Base-by-base conservation (phyloP, 2,797 vertebrate genomes). In the Eurystomus glaucurus region DNA sequence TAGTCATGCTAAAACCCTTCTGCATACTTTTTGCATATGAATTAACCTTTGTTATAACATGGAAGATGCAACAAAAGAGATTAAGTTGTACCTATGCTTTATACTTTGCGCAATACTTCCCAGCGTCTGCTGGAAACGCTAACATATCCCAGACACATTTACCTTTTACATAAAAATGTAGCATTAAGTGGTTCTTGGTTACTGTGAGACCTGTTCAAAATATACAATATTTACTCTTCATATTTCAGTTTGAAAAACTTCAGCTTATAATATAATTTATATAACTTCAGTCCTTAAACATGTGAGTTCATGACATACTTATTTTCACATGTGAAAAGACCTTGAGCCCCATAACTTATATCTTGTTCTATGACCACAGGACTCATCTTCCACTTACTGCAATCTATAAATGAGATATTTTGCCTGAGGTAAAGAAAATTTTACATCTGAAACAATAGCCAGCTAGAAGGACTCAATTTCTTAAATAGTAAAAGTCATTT, bases 401-500 rank as follows among this genome's bases (percentile, higher is more conserved):
- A 60, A 37, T 62, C n/a, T 50, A 37, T 31, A 82, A 94, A 82
- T 69, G 39, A 83, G 55, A 64, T 41, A 45, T 60, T 77, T 94
- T 85, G 39, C 68, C 60, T 71, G 22, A 43, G 29, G 68, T 55
- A 39, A 70, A 74, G 52, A 74, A 70, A 87, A 71, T 62, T 35
- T 88, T 92, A 48, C 1, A 0, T 89, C 41, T 83, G 87, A 77
- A 93, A 91, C 76, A 10, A 64, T 43, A 91, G 46, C 23, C 5
- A 3, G 25, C 26, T 61, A 64, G 52, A 71, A 75, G 46, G 39
- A 57, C 25, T 90, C 14, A 0, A 37, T 83, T 91, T 93, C 52
- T 88, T 85, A 90, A 96, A 83, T 10, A 85, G 23, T 45, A 60
- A 25, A 89, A 95, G 37, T 95, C 64, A 83, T 71, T 71, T 71